Base-by-base conservation (phyloP, 30 jellyfish, hydroid and myxozoan species). In the Cassiopea xamachana region DNA sequence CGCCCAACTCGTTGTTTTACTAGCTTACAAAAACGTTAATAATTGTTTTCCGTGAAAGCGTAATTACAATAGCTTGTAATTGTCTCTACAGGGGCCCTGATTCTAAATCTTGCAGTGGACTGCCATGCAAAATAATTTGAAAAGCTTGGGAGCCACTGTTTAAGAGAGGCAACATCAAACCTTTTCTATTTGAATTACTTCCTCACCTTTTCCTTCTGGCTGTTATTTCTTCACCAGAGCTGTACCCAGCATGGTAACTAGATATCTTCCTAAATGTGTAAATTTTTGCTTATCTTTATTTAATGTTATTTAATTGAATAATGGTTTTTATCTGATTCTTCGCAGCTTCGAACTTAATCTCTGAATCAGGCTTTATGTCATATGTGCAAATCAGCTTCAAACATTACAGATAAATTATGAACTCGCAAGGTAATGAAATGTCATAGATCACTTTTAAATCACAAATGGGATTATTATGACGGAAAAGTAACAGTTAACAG, bases 221-320 rank as follows among this genome's bases (percentile, higher is more conserved):
- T 46, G 94, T 86, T 4, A 82, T 92, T 70, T 93, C 98, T 60
- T 93, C 98, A 89, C 97, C 94, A 77, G 98, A 93, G 60, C 97
- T 87, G 86, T 93, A 93, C 3, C 98, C 98, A 68, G 98, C 96
- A 50, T 89, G 92, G 43, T 72, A 81, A 72, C 88, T 82, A 70
- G 96, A 84, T 55, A 80, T 67, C 48, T 80, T 79, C 92, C 97
- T 89, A 92, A 58, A 74, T 48, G 79, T 55, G 18, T 75, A 82
- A 76, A 14, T 60, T 75, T 85, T 51, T 74, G n/a, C 58, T 50
- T 55, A 79, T 79, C 48, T n/a, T n/a, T 9, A 1, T 79, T 46
- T 79, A 79, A 50, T 60, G 16, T 17, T 49, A 58, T 77, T 80
- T 19, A 51, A 51, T 51, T 51, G 8, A 51, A 51, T 14, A 55